phyloP scores from a whole-genome alignment of 2,797 vertebrate species.

The Melanogrammus aeglefinus region DNA sequence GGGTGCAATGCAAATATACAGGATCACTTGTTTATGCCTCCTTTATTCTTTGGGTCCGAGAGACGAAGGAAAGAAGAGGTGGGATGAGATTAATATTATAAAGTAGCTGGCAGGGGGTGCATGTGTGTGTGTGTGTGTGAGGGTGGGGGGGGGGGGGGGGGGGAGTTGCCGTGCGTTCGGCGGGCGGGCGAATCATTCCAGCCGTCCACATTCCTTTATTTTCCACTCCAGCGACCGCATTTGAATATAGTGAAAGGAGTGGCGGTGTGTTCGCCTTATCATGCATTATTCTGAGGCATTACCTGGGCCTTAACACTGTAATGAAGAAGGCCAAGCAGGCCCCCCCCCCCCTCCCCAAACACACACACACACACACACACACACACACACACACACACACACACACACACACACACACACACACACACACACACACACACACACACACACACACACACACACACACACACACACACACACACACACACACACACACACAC shows the following conservation, averaged over 20 bases:
- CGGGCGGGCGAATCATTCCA: conserved; percentile 67
- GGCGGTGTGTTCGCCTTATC: conserved; percentile 80
- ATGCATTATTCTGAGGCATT: conserved; percentile 79
- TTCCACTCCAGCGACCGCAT: conserved; percentile 75
- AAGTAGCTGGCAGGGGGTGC: conserved; percentile 42
- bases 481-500: no score
- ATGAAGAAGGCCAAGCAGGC: conserved; percentile 70
- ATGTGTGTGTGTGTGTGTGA: not conserved
- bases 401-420: no score
- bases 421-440: no score
- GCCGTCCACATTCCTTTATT: conserved; percentile 73
- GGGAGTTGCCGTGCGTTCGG: not conserved
- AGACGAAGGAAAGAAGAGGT: conserved; percentile 57
- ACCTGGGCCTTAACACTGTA: conserved; percentile 67
- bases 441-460: no score
- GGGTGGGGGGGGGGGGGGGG: not conserved
- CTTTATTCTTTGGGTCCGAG: conserved; percentile 48
- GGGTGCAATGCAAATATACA: no score
- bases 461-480: no score
- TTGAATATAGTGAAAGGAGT: conserved; percentile 78
- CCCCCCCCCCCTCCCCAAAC: conserved; percentile 36
- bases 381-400: no score
- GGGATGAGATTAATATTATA: conserved; percentile 60
- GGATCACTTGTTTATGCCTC: conserved; percentile 19
- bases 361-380: no score